Evolutionary conservation across 1,140 invertebrate species (phyloP), one percentile per base, ranked within the genome.

Genomic region (Homalodisca vitripennis): DNA sequence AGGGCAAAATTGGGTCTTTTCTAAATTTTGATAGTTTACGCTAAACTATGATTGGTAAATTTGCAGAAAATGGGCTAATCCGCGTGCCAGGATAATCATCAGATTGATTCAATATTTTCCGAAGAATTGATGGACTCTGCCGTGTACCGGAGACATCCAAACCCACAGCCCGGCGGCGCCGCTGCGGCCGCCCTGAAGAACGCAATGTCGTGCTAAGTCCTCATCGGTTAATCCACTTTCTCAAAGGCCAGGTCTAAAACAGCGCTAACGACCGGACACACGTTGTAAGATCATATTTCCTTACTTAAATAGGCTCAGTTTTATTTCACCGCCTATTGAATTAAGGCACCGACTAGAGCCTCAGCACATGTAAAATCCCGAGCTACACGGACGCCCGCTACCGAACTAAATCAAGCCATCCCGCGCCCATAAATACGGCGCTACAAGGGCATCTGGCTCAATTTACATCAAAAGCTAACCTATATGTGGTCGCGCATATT

Each of bases 401-500:
- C 55, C 26, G 55, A 60, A 60, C 55, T 60, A 60, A 60, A 60
- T 60, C 55, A 60, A 60, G 22, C 24, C 55, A 27, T 24, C 6
- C 14, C 55, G 26, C n/a, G 22, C 24, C 55, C 55, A 60, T 60
- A 60, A 60, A 60, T 60, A 60, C 55, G 26, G 20, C 48, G 20
- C 12, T 3, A 20, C 48, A 3, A 22, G 3, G 6, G 22, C 55
- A 2, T 60, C 27, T 13, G 55, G 26, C 26, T 26, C 27, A 27
- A 30, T 51, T 51, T 51, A 60, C 55, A 60, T 60, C 55, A 60
- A 60, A 60, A 6, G 6, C n/a, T 53, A 53, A 60, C 55, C 55
- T 60, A 60, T 26, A 60, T 60, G 55, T 60, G 55, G 55, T 27
- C 26, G 34, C 29, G 55, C 55, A 60, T 60, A 60, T 60, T 60